Evolutionary conservation across 2,113 vertebrate species (phyloP), one percentile per base, ranked within the genome.

Genomic region (Mirounga angustirostris): DNA sequence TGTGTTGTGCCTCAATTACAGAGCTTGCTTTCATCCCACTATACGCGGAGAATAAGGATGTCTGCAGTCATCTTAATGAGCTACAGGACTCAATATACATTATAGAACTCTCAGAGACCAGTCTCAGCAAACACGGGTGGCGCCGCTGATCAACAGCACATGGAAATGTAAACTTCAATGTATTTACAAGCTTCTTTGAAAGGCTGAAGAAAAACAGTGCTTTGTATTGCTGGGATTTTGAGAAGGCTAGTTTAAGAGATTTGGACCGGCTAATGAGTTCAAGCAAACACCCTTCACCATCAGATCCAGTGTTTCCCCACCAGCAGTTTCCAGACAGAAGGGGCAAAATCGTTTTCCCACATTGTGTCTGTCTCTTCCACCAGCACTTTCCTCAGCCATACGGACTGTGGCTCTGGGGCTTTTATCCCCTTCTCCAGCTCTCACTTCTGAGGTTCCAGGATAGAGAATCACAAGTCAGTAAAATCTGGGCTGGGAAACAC

Each of bases 141-240:
- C 90, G 96, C 98, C 11, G 74, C 98, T 97, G 98, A 98, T 97
- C 88, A 85, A 97, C 96, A 98, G 98, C 97, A 98, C 97, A 89
- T 78, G 96, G 95, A 99, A 99, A 99, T 99, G 98, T 99, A 99
- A 99, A 99, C 98, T 98, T 99, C 83, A 95, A 96, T 96, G 96
- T 99, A 98, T 99, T 98, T 99, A 98, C 98, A 99, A 98, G 98
- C 97, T 98, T 98, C 74, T 91, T 93, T 96, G 95, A 98, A 98
- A 97, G 98, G 98, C 98, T 96, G 98, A 98, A 98, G 94, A 94
- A 94, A 86, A 97, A 98, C 97, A 98, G 97, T 98, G 97, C 97
- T 98, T 98, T 97, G 84, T 99, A 99, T 99, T 99, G 98, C 98
- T 98, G 98, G 98, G 94, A 81, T 98, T 98, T 96, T 36, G 87